Conservation (phyloP, 2,888 invertebrate species). For the Campoplex capitator region DNA sequence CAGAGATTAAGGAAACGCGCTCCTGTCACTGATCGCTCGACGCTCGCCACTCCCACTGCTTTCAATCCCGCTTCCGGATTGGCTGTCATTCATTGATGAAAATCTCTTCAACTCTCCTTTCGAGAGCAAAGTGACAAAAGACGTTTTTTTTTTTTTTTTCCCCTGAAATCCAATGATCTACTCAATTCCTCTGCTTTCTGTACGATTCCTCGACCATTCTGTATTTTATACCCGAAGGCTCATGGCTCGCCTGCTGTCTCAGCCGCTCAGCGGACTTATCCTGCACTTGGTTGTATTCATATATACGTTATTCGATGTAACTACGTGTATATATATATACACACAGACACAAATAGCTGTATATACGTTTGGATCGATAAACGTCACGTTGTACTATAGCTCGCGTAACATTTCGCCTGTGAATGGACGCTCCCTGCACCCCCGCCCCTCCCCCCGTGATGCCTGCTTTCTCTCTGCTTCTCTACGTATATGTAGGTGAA, state of each 20-base stretch:
- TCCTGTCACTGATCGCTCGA: not conserved
- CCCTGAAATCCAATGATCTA: not conserved
- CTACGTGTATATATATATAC: not conserved
- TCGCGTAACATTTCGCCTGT: constrained; percentile 71
- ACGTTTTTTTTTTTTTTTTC: no score
- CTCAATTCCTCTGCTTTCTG: not conserved
- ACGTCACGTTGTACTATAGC: constrained; percentile 66
- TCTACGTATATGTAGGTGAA: constrained; percentile 9
- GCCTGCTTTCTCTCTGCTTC: not conserved
- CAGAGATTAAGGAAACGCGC: no score
- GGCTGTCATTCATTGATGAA: not conserved
- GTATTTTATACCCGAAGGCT: not conserved
- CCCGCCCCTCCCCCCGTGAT: constrained; percentile 48
- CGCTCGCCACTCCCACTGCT: not conserved
- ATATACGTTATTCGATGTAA: not conserved
- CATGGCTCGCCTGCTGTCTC: constrained; percentile 13
- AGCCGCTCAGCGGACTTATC: constrained; percentile 49
- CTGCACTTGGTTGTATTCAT: constrained; percentile 16
- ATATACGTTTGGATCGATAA: constrained; percentile 74
- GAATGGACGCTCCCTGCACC: constrained; percentile 73
- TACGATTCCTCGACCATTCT: not conserved
- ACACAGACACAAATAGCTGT: not conserved
- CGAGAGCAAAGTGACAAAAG: not conserved
- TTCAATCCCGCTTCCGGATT: not conserved
- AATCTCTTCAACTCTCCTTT: not conserved